phyloP scores from a whole-genome alignment of 2,888 invertebrate species.

The Amphipyra berbera region DNA sequence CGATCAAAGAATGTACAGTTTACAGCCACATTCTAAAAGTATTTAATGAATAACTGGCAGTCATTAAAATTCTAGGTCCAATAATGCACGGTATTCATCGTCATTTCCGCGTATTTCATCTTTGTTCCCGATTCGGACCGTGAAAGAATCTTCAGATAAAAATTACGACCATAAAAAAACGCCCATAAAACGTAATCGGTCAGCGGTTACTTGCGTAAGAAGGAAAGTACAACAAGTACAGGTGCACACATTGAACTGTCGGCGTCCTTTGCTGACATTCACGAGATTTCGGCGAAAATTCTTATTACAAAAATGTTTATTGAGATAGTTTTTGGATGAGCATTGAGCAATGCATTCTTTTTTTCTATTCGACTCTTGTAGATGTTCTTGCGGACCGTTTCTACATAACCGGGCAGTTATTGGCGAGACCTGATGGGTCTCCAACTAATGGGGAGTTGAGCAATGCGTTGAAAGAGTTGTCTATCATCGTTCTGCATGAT shows the following conservation, averaged over 20 bases:
- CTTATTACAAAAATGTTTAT: constrained; percentile 7
- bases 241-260: constrained; percentile 24
- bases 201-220: constrained; percentile 41
- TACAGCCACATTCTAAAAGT: constrained; percentile 16
- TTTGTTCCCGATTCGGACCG: constrained; percentile 54
- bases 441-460: no score
- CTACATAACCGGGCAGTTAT: no score
- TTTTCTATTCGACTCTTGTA: no score
- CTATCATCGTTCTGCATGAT: constrained; percentile 9
- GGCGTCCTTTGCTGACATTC: constrained; percentile 23
- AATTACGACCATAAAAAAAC: constrained; percentile 44
- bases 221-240: constrained; percentile 56
- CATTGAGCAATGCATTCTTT: constrained; percentile 14
- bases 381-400: no score
- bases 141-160: constrained; percentile 48
- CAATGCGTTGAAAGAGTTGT: constrained; percentile 6
- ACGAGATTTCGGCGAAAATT: constrained; percentile 2
- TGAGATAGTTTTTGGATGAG: constrained; percentile 10
- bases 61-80: constrained; percentile 56
- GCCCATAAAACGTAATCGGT: constrained; percentile 49
- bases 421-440: no score
- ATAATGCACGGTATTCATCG: constrained; percentile 45
- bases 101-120: constrained; percentile 56
- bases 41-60: constrained; percentile 26
- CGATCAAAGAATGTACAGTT: constrained; percentile 16